Conservation (phyloP, 1,140 invertebrate genomes). For the Rhynchophorus ferrugineus region DNA sequence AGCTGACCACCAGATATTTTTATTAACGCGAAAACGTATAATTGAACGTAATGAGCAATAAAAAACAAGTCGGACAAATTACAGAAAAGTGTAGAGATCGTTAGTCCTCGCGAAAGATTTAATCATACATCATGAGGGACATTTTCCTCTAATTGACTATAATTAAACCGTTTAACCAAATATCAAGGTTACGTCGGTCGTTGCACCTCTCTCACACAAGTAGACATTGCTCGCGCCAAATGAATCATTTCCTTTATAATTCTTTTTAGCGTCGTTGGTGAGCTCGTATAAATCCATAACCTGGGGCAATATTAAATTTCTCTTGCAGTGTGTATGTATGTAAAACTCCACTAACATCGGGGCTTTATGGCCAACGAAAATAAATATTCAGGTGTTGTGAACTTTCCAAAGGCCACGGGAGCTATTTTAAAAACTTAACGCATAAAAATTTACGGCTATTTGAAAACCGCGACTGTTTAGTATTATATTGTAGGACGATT, state of each 20-base stretch:
- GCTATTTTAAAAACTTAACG: conserved; percentile 1
- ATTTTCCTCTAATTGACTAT: not conserved
- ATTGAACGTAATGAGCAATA: not conserved
- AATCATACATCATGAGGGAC: not conserved
- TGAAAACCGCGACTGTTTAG: too few relatives aligned
- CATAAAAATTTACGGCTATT: not conserved
- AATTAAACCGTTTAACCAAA: not conserved
- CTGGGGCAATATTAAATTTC: conserved; percentile 17
- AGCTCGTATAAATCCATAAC: conserved; percentile 16
- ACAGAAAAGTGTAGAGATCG: not conserved
- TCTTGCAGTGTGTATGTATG: conserved; percentile 9
- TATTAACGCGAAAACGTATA: not conserved
- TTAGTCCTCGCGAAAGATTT: not conserved
- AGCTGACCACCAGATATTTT: too few relatives aligned
- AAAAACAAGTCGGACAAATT: not conserved
- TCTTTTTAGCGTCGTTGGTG: conserved; percentile 3
- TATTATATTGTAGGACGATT: too few relatives aligned
- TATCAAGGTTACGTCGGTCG: conserved; percentile 8
- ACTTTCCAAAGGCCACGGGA: conserved; percentile 10
- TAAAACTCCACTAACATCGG: conserved; percentile 3
- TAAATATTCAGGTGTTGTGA: conserved; percentile 17
- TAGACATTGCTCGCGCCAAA: not conserved
- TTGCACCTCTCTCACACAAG: conserved; percentile 1
- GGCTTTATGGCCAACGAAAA: conserved; percentile 9
- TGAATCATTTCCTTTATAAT: conserved; percentile 18